Evolutionary conservation across 2,797 vertebrate genomes (phyloP), one percentile per base, ranked within the genome.

Genomic region (Acipenser ruthenus): DNA sequence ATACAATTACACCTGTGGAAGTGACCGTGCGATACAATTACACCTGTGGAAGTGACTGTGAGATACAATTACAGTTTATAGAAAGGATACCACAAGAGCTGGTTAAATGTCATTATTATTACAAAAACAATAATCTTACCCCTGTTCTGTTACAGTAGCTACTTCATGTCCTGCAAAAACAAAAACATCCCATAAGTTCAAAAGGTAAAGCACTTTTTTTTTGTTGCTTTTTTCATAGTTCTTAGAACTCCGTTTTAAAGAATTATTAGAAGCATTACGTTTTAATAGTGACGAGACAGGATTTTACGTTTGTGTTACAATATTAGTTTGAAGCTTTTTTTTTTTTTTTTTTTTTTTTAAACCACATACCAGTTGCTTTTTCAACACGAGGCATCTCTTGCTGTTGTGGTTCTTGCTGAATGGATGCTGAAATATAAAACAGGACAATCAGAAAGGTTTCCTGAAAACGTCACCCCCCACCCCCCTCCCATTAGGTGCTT

Each of bases 81-180:
- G 23, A 4, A 37, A 37, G 23, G 4, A 37, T 37, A 37, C 23
- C 23, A 37, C 23, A 37, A 37, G 23, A 37, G 23, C 4, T 37
- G 23, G 23, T 37, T 37, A 79, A 84, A 84, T 73, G 79, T 72
- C 86, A 90, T 88, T 82, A 91, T 90, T 93, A 82, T 83, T 87
- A 90, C 85, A 85, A 86, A 92, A 87, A 88, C 78, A 83, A 79
- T 79, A 77, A 69, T 81, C 90, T 90, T 84, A 91, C 90, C 89
- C 89, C 67, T 84, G 88, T 64, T 91, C 90, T 15, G 86, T 82
- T 77, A 84, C 80, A 62, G 83, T 67, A 0, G 80, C 72, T 55
- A 68, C 73, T 48, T 86, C 83, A 69, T 88, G 87, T 74, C 78
- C 88, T 89, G 68, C 65, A 70, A 3, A 62, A 2, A 60, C 50